Evolutionary conservation across 1,140 invertebrate genomes (phyloP), one percentile per base, ranked within the genome.

Genomic region (Bombus waltoni): DNA sequence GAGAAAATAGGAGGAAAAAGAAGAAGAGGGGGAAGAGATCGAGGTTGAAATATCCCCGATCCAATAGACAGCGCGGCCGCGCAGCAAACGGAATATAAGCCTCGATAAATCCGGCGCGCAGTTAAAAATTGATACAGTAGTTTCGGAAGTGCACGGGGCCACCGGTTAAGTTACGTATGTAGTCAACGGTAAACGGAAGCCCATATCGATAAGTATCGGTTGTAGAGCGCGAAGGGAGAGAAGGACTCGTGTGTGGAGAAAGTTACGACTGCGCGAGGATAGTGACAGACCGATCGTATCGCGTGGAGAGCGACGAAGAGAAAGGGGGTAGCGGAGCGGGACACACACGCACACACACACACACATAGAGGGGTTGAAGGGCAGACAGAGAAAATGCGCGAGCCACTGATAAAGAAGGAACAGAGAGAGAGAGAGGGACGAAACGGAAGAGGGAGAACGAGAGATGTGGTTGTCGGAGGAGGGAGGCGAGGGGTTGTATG

Each of bases 71-170:
- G 32, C 42, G 25, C 65, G 53, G 72, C 57, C 44, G 83, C 57
- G 38, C 57, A 40, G 53, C 79, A 83, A 88, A 66, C 57, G 85
- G 88, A 93, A 93, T 94, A 94, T 91, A 91, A 94, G 89, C 89
- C 84, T 87, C 89, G 87, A 93, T 94, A 93, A 93, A 94, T 94
- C 91, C 80, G 83, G 84, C 81, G 82, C 85, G 88, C 90, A 92
- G 92, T 94, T 93, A 94, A 94, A 94, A 94, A 94, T 94, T 94
- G 93, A 94, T 94, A 91, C 89, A 92, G 88, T 88, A 86, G 89
- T 90, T 91, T 90, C 92, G 93, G 93, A 94, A 94, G 91, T 93
- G 91, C 90, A 91, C 80, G 85, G 87, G 92, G 89, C 77, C 86
- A 86, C 70, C 87, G 88, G 91, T 92, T 91, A 90, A 93, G 90